A percentile compares a stretch with the other conserved stretches of the same genome.
Evolutionary conservation across 1,140 invertebrate genomes (phyloP).

Genomic region (Lordiphosa stackelbergi): DNA sequence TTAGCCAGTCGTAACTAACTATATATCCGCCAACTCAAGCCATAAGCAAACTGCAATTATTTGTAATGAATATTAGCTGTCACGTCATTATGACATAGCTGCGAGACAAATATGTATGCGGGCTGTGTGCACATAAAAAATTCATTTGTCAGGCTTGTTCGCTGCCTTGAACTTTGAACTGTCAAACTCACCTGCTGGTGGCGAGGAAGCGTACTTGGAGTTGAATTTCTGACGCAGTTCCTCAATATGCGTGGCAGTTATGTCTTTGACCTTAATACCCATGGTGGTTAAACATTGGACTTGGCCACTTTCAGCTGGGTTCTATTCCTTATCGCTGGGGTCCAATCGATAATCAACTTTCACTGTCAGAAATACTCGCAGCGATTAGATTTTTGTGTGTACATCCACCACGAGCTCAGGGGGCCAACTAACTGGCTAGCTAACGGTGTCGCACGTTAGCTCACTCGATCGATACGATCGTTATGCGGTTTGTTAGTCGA

Average conservation of each 20-base stretch:
- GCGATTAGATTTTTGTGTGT: conserved; percentile 50
- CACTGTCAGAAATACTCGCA: conserved; percentile 22
- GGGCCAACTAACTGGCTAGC: conserved; percentile 24
- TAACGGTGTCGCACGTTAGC: conserved; percentile 46
- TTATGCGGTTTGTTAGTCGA: conserved; percentile 37
- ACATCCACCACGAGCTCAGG: conserved; percentile 24
- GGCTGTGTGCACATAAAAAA: no score
- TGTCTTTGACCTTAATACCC: conserved; percentile 57
- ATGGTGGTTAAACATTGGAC: conserved; percentile 18
- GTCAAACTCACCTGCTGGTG: conserved; percentile 55
- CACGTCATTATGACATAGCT: no score
- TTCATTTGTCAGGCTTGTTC: conserved; percentile 1
- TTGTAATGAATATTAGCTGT: no score
- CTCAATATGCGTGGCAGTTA: conserved; percentile 76
- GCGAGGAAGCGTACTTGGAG: conserved; percentile 78
- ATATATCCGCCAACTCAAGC: no score
- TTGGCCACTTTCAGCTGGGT: conserved; percentile 5
- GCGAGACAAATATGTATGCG: background rate
- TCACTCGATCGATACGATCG: conserved; percentile 25
- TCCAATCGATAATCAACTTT: conserved; percentile 62
- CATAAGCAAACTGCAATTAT: no score
- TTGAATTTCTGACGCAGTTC: conserved; percentile 79
- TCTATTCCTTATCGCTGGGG: no score
- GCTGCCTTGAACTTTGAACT: background rate
- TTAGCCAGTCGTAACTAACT: no score